These are phyloP conservation scores for Adelosebastes latens DNA, from an alignment of 2,797 vertebrate genomes.

Conservation along the genomic window DNA sequence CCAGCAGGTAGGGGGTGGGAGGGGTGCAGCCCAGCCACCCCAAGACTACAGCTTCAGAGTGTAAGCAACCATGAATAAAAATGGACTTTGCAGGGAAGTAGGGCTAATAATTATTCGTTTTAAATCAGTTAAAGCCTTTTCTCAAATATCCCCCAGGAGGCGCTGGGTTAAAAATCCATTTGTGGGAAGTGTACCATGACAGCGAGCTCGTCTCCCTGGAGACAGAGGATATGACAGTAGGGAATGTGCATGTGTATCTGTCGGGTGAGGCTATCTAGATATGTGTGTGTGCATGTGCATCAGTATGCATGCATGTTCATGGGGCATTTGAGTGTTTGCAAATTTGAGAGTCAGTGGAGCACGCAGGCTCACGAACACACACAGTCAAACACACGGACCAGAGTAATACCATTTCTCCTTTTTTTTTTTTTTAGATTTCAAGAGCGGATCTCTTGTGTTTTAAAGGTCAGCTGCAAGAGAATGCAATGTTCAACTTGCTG, in stretches of 20 bases:
- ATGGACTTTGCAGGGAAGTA: constrained; percentile 79
- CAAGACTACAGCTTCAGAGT: constrained; percentile 68
- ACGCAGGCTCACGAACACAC: constrained; percentile 52
- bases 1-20: constrained; percentile 23
- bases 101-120: constrained; percentile 84
- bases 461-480: constrained; percentile 69
- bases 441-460: constrained; percentile 43
- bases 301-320: constrained; percentile 44
- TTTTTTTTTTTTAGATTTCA: constrained; percentile 32
- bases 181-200: constrained; percentile 87
- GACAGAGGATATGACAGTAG: constrained; percentile 77
- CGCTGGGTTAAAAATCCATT: constrained; percentile 85
- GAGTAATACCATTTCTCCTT: constrained; percentile 29
- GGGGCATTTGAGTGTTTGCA: constrained; percentile 58
- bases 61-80: constrained; percentile 84
- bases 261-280: constrained; percentile 39
- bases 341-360: constrained; percentile 68
- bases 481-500: constrained; percentile 53
- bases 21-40: constrained; percentile 29
- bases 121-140: constrained; percentile 85
- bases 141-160: constrained; percentile 84
- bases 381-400: constrained; percentile 42
- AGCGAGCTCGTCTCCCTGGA: constrained; percentile 84
- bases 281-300: constrained; percentile 28
- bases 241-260: constrained; percentile 65